Conservation (phyloP, 37 sponge, comb jelly and placozoan genomes). For the Dysidea cf. avara region DNA sequence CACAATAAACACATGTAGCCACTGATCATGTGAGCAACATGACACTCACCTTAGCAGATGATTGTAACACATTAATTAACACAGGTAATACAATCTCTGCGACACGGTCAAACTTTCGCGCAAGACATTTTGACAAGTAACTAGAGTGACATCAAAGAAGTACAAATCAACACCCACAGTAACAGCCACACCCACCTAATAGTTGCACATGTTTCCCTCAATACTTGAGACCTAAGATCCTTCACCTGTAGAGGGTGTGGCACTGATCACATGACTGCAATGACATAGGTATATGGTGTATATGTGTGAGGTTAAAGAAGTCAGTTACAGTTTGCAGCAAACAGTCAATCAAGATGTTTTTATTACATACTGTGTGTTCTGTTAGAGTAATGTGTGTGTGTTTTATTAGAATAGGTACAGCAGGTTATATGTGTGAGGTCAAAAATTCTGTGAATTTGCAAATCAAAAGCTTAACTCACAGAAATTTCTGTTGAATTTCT, state of each 20-base stretch:
- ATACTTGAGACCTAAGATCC: conserved; percentile 75
- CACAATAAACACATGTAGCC: background rate
- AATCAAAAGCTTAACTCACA: no score
- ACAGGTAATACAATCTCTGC: conserved; percentile 58
- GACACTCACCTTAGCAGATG: conserved; percentile 63
- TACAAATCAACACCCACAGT: background rate
- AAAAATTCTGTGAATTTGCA: no score
- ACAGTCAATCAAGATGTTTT: no score
- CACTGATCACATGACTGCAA: no score
- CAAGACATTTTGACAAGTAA: conserved; percentile 36
- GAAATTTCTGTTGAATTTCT: no score
- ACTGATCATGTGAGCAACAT: background rate
- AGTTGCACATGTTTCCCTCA: conserved; percentile 73
- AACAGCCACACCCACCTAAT: conserved; percentile 32
- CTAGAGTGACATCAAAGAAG: background rate
- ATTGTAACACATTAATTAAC: conserved; percentile 60
- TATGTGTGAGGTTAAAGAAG: no score
- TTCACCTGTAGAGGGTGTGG: conserved; percentile 52
- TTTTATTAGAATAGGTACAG: no score
- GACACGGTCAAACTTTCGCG: conserved; percentile 35
- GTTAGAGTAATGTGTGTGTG: no score
- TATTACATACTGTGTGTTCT: no score
- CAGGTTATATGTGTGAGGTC: no score
- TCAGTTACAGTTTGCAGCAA: no score
- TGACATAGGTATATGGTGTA: no score